phyloP scores from a whole-genome alignment of 2,113 vertebrate genomes.

The Tilapia sparmanii region DNA sequence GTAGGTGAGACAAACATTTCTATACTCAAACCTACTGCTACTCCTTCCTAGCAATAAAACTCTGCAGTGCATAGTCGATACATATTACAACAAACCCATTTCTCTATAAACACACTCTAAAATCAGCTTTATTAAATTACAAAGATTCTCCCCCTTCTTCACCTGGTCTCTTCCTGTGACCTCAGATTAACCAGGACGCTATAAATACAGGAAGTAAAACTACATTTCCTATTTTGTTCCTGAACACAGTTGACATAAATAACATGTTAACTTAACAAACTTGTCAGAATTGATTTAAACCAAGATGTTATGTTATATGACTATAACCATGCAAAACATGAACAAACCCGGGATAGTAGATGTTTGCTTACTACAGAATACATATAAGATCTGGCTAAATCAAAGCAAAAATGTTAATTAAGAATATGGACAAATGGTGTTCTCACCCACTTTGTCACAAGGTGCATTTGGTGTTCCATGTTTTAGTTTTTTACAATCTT shows the following conservation, averaged over 20 bases:
- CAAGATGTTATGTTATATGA: neutral
- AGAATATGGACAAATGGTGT: neutral
- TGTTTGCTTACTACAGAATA: neutral
- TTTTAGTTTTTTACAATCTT: neutral
- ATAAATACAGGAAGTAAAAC: neutral
- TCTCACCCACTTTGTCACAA: neutral
- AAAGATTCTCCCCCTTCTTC: neutral
- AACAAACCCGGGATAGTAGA: neutral
- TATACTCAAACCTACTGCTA: neutral
- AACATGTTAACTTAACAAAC: neutral
- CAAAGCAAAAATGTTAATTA: neutral
- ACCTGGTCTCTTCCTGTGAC: neutral
- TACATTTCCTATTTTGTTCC: neutral
- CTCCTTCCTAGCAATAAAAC: neutral
- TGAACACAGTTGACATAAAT: neutral
- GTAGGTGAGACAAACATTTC: neutral
- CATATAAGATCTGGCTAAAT: neutral
- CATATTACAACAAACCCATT: neutral
- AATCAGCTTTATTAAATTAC: neutral
- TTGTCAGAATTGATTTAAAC: neutral
- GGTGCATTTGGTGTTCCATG: neutral
- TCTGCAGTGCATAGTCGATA: neutral
- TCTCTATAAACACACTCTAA: neutral
- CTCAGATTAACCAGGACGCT: neutral
- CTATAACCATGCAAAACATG: neutral